Base-by-base conservation (phyloP, 2,888 invertebrate genomes). In the Drosophila falleni region DNA sequence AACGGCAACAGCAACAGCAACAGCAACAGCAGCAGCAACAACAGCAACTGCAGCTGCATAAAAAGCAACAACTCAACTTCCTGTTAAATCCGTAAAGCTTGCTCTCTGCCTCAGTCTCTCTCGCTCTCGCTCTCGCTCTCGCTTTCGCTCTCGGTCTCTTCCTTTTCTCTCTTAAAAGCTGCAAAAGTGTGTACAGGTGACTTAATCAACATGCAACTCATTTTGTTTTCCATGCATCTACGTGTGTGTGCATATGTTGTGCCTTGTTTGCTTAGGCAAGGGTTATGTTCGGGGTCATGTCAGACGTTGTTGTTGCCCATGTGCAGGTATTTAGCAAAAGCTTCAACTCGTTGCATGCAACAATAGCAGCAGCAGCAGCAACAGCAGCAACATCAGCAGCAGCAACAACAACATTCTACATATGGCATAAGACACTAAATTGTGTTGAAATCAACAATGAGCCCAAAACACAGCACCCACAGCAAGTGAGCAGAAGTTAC, bases 371-470 rank as follows among this genome's bases (percentile, higher is more conserved):
- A 69, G 39, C 42, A 50, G 51, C 44, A 47, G 29, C 69, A 31
- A 51, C 59, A 79, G 59, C 46, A 72, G 39, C 46, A 54, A 39
- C 54, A 72, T n/a, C n/a, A n/a, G n/a, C n/a, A n/a, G 59, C 46
- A 72, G 46, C 51, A 58, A 19, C 58, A 65, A 46, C 65, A 66
- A 55, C 67, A 47, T 23, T 31, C 51, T 42, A 26, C 70, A 67
- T 73, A 77, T 71, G 80, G 72, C 74, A 87, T 80, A 89, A 87
- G 85, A 81, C 85, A 83, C 87, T 78, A 89, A 83, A 89, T 89
- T 90, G 89, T 89, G 90, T 78, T 87, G 90, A 89, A 90, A 90
- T 87, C 89, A 89, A 87, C 86, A 89, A 85, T 89, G 84, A 89
- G 89, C 76, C 78, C 74, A 77, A 80, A 83, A 82, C 78, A 83